Evolutionary conservation across 1,140 invertebrate genomes (phyloP), one percentile per base, ranked within the genome.

Genomic region (Drosophila murphyi): DNA sequence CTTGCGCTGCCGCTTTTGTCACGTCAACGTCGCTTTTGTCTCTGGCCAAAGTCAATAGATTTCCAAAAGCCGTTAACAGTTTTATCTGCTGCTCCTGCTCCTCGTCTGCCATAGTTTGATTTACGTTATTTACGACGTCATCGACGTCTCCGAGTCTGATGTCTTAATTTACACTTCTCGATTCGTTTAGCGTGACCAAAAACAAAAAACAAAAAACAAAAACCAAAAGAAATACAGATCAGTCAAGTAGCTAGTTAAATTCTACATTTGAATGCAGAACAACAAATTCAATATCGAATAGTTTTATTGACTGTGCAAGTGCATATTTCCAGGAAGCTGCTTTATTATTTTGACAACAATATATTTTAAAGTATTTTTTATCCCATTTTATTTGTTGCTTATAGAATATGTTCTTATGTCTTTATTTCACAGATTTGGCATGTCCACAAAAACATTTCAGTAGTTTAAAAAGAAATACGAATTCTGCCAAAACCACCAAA

Each of bases 401-500:
- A 5, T 61, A 10, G 10, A 32, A 2, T 43, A 35, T 45, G 10
- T 63, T 34, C 10, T 32, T 68, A 20, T 43, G 39, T 73, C 28
- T 64, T 43, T 47, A 32, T 37, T 37, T 57, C 48, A 69, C 57
- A 62, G 43, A 73, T 67, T 60, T 76, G 73, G 72, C 68, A 68
- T 61, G 29, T 52, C 57, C 68, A 61, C 54, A 73, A 45, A 82
- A 82, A 74, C 74, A 69, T 65, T 69, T 81, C 2, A 7, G 2
- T 74, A 50, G 63, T 69, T 48, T 29, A 37, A 57, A 69, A 59
- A 50, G 29, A 4, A 52, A 34, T 41, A 34, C 45, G 45, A 80
- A 80, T 37, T 34, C 60, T 48, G 63, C 59, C 63, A 45, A 61
- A 81, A 81, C 78, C 78, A 56, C 73, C 57, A 68, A 81, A 81